Evolutionary conservation across 1,140 invertebrate species (phyloP).

Genomic region (Hyles vespertilio): DNA sequence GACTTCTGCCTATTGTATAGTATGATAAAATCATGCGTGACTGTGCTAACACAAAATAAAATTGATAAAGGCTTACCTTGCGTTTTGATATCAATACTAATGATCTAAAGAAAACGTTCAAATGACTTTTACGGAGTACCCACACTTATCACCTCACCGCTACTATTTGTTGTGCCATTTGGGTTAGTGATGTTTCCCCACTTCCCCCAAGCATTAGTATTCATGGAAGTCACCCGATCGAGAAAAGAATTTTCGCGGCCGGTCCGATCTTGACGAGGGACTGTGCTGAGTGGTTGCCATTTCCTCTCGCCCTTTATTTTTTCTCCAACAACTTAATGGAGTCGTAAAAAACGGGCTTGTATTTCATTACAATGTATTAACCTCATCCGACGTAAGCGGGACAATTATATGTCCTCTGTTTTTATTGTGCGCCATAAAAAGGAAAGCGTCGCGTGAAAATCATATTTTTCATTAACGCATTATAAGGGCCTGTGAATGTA

Average conservation of each 20-base stretch:
- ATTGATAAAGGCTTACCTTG: no score
- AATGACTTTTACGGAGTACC: no score
- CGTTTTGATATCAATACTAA: no score
- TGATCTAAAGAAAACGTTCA: no score
- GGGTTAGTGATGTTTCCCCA: constrained; percentile 39
- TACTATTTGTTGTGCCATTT: constrained; percentile 51
- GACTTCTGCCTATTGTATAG: no score
- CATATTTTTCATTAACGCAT: no score
- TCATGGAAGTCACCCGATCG: constrained; percentile 69
- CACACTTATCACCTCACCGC: constrained; percentile 9
- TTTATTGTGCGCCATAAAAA: constrained; percentile 4
- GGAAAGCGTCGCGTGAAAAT: no score
- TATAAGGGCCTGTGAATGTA: no score
- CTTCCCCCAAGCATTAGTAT: constrained; percentile 59
- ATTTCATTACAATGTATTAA: constrained; percentile 50
- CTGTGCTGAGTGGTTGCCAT: constrained; percentile 55
- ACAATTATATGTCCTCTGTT: constrained; percentile 21
- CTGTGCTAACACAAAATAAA: no score
- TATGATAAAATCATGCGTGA: no score
- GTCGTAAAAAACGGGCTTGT: constrained; percentile 45
- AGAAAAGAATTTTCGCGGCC: constrained; percentile 66
- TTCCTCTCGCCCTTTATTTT: constrained; percentile 59
- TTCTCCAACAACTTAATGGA: constrained; percentile 61
- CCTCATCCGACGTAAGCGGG: constrained; percentile 22
- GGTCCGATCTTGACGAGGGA: constrained; percentile 55